phyloP scores from a whole-genome alignment of 2,888 invertebrate genomes.

The Teleiodes luculella region DNA sequence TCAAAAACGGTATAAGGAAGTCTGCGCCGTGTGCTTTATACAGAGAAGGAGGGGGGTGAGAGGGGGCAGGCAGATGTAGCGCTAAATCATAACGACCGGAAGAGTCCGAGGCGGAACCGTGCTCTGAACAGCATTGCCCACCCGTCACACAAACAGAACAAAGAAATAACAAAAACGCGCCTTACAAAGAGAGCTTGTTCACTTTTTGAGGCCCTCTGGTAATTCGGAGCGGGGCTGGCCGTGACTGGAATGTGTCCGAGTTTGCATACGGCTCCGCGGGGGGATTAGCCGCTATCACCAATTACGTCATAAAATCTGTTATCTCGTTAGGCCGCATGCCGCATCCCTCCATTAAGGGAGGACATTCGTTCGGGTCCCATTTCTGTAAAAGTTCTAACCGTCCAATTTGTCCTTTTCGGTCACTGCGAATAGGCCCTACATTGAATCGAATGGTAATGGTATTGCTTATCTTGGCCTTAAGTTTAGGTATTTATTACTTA shows the following conservation, averaged over 20 bases:
- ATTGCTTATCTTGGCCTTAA: too few species aligned
- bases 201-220: background rate
- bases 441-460: too few species aligned
- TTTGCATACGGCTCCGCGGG: slow-evolving; percentile 26
- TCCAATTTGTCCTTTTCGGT: slow-evolving; percentile 1
- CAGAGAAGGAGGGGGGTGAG: background rate
- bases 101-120: background rate
- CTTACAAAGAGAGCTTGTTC: background rate
- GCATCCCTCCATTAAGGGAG: slow-evolving; percentile 1
- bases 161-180: background rate
- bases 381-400: too few species aligned
- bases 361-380: background rate
- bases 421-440: background rate
- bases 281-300: slow-evolving; percentile 20
- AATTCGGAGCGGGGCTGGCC: background rate
- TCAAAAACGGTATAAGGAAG: slow-evolving; percentile 25
- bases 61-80: background rate
- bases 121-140: background rate
- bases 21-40: slow-evolving; percentile 16
- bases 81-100: background rate
- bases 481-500: too few species aligned
- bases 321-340: slow-evolving; percentile 16
- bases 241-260: slow-evolving; percentile 13
- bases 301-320: slow-evolving; percentile 26
- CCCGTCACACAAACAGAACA: background rate